phyloP scores from a whole-genome alignment of 2,113 vertebrate genomes.

The Alethe castanea region DNA sequence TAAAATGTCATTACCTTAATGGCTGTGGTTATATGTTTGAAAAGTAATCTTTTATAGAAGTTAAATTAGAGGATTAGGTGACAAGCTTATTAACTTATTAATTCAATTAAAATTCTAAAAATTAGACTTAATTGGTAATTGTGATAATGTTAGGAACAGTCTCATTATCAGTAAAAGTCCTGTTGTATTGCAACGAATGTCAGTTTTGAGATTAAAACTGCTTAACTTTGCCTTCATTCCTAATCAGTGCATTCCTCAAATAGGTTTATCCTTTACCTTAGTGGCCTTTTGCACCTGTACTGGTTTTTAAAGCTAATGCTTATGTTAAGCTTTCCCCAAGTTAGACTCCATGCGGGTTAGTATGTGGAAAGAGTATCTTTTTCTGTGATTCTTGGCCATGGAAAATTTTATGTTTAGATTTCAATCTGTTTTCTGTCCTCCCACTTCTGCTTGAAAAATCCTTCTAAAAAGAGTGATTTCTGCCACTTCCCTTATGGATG shows the following conservation, averaged over 20 bases:
- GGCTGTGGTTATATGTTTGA: neutral
- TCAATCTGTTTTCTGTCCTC: conserved; percentile 1
- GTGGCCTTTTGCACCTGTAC: neutral
- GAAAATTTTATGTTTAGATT: conserved; percentile 16
- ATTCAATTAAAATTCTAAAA: conserved; percentile 2
- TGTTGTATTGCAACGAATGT: neutral
- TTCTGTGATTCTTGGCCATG: neutral
- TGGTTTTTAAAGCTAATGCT: neutral
- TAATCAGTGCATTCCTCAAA: neutral
- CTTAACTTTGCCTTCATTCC: neutral
- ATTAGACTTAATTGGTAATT: neutral
- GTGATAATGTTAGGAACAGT: neutral
- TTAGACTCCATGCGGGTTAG: neutral
- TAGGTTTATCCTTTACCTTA: neutral
- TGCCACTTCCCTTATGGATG: neutral
- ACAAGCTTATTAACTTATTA: neutral
- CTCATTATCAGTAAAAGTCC: neutral
- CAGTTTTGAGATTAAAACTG: neutral
- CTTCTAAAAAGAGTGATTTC: neutral
- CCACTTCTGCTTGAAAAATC: neutral
- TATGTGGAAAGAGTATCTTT: neutral
- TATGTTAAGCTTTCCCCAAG: neutral
- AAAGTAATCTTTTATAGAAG: neutral
- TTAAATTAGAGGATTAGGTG: neutral
- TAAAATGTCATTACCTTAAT: neutral